Base-by-base conservation (phyloP, 2,888 invertebrate genomes). In the Megamerina dolium region DNA sequence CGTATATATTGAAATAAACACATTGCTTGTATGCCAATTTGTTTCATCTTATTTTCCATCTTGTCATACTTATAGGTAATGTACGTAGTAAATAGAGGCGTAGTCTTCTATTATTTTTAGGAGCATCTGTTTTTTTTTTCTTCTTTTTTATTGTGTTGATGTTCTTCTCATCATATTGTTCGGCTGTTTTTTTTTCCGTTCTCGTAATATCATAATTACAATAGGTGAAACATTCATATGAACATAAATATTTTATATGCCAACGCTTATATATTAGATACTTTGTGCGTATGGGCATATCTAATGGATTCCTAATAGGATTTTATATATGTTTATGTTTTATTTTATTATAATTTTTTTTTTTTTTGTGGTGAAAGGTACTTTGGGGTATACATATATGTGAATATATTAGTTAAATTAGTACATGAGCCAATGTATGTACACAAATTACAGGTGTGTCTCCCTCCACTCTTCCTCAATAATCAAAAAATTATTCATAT, bases 241-340 rank as follows among this genome's bases (percentile, higher is more conserved):
- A 18, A 19, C 19, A 18, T 35, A 17, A 16, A 19, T 35, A 21
- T 14, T 13, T 12, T n/a, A 13, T 19, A 13, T 31, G 23, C 20
- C 29, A 21, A 14, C 23, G 31, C 13, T n/a, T 17, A 12, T 27
- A 19, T 41, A 26, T 43, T 50, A 49, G 45, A 41, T 51, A 49
- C 44, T 49, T 55, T 53, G 52, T 51, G 55, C 50, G 43, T 52
- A 51, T 54, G 51, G 53, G 57, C 57, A 56, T 59, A 49, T 60
- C 60, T 61, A 61, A 62, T 63, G 63, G 63, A 61, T 58, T 59
- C 58, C 61, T 62, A 63, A 63, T 59, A 63, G 58, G 60, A 61
- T 61, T 62, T 62, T 56, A 55, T 56, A 60, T 58, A 60, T 60
- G n/a, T 59, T 56, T 49, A 46, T 46, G 46, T 37, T 48, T 37